phyloP scores from a whole-genome alignment of 2,888 invertebrate species.

The Chrysolina americana region DNA sequence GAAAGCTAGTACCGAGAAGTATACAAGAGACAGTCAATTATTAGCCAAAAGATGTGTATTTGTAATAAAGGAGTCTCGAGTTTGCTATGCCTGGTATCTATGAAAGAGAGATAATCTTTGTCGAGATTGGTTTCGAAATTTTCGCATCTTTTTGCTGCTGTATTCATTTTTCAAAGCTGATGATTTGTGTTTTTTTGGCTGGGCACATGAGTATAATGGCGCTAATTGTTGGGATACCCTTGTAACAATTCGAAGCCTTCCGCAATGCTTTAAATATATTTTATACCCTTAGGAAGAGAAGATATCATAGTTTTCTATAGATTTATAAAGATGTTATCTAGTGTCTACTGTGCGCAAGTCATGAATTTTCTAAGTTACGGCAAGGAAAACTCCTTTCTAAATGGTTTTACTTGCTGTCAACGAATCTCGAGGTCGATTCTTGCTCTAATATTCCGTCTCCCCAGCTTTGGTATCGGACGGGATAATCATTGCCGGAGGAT shows the following conservation, averaged over 20 bases:
- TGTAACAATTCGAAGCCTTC: slow-evolving; percentile 58
- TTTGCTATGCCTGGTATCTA: background rate
- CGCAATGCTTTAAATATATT: slow-evolving; percentile 67
- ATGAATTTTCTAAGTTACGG: slow-evolving; percentile 55
- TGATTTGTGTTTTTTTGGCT: background rate
- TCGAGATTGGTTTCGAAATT: background rate
- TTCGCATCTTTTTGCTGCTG: background rate
- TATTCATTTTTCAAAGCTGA: background rate
- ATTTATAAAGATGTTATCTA: slow-evolving; percentile 68
- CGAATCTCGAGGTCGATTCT: slow-evolving; percentile 47
- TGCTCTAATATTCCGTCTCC: slow-evolving; percentile 21
- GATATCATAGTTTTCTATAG: slow-evolving; percentile 70
- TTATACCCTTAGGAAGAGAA: slow-evolving; percentile 68
- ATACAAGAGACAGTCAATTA: slow-evolving; percentile 15
- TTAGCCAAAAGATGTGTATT: slow-evolving; percentile 6
- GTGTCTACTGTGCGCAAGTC: slow-evolving; percentile 61
- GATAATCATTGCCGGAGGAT: background rate
- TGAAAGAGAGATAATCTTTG: background rate
- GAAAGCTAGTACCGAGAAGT: background rate
- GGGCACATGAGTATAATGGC: background rate
- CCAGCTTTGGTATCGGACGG: background rate
- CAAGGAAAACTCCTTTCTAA: slow-evolving; percentile 50
- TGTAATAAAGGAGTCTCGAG: background rate
- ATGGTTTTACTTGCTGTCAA: slow-evolving; percentile 53
- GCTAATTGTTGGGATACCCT: slow-evolving; percentile 27